Conservation (phyloP, 2,797 vertebrate genomes). For the Pygocentrus nattereri region DNA sequence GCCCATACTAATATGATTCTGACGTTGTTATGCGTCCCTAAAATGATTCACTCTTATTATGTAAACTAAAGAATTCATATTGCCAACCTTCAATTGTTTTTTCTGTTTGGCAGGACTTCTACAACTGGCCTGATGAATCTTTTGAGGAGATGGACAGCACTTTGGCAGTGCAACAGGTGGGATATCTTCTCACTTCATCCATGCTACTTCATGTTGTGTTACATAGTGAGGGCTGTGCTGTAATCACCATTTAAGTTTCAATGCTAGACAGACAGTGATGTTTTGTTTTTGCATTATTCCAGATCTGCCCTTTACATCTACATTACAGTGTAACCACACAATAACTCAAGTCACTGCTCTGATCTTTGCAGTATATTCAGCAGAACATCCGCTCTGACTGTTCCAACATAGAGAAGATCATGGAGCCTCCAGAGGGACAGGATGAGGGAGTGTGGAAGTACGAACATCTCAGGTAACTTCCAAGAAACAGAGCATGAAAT, state of each 20-base stretch:
- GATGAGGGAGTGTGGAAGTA: constrained; percentile 99
- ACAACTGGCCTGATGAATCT: constrained; percentile 99
- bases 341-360: background rate
- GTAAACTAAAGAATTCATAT: background rate
- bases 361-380: constrained; percentile 90
- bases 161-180: constrained; percentile 96
- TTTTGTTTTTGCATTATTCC: background rate
- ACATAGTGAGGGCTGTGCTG: background rate
- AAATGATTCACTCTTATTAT: background rate
- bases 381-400: constrained; percentile 97
- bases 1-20: too few species aligned
- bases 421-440: constrained; percentile 97
- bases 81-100: background rate
- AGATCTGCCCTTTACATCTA: background rate
- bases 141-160: constrained; percentile 99
- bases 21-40: background rate
- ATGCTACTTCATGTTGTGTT: background rate
- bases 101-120: constrained; percentile 87
- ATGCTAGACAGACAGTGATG: background rate
- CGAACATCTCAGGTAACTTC: constrained; percentile 91
- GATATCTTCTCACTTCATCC: too few species aligned
- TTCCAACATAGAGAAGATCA: constrained; percentile 98
- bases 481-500: background rate
- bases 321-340: background rate
- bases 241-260: background rate